Conservation (phyloP, 2,888 invertebrate species). For the Perithous albicinctus region DNA sequence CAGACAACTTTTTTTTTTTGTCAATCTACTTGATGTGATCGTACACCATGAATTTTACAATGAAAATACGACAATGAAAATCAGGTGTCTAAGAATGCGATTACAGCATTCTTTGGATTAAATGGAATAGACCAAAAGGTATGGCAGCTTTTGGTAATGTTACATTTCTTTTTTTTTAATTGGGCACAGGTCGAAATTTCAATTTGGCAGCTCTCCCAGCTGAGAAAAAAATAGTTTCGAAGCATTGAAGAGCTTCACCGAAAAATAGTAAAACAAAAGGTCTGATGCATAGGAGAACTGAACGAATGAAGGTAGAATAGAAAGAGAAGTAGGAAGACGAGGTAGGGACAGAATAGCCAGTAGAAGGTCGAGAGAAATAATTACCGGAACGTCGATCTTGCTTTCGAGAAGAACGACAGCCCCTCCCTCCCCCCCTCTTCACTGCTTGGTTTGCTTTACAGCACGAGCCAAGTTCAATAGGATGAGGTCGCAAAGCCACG, state of each 20-base stretch:
- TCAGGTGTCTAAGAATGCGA: background rate
- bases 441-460: background rate
- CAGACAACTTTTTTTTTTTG: background rate
- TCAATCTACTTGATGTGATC: background rate
- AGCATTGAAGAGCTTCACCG: background rate
- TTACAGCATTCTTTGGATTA: background rate
- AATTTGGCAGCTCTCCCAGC: background rate
- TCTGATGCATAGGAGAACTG: background rate
- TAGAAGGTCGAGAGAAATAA: slow-evolving; percentile 27
- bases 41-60: background rate
- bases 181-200: background rate
- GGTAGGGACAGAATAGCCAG: slow-evolving; percentile 15
- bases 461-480: background rate
- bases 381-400: slow-evolving; percentile 39
- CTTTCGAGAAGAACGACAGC: background rate
- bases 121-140: background rate
- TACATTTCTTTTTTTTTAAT: background rate
- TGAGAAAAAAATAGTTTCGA: background rate
- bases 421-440: background rate
- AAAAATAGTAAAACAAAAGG: background rate
- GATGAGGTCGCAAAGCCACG: background rate
- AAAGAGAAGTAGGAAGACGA: background rate
- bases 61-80: too few species aligned
- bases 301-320: background rate
- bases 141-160: background rate